Percentiles rank a stretch among this genome's conserved stretches.
Conservation (phyloP, 2,888 invertebrate species). For the Platypus cylindrus region DNA sequence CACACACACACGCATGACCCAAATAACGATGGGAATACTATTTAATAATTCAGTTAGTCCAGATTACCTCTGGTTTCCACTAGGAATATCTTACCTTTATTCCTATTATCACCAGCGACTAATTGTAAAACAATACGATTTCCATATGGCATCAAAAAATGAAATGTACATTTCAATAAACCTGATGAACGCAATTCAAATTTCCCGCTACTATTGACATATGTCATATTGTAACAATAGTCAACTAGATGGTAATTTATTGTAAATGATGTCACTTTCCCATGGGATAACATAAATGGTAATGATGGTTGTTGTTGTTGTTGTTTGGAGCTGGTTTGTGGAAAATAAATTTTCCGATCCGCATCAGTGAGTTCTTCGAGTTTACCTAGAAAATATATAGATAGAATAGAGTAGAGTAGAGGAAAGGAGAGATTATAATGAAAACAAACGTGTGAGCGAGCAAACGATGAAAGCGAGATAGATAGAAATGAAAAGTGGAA, state of each 20-base stretch:
- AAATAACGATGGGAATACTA: conserved; percentile 6
- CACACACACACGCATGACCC: conserved; percentile 17
- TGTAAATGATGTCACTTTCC: conserved; percentile 53
- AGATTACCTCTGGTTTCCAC: no score
- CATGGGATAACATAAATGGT: conserved; percentile 45
- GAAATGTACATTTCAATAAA: conserved; percentile 52
- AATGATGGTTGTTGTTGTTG: no score
- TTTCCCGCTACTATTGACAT: conserved; percentile 50
- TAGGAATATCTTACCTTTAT: conserved; percentile 22
- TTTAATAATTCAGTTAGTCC: background rate
- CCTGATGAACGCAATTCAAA: conserved; percentile 49
- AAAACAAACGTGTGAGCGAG: no score
- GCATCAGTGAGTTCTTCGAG: conserved; percentile 49
- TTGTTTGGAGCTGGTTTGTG: conserved; percentile 22
- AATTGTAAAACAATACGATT: conserved; percentile 52
- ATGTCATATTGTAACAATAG: conserved; percentile 57
- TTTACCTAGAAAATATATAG: conserved; percentile 38
- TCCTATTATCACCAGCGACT: conserved; percentile 39
- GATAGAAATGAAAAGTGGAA: no score
- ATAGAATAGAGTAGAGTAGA: conserved; percentile 1
- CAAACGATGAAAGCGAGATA: no score
- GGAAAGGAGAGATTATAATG: no score
- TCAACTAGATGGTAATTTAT: conserved; percentile 55
- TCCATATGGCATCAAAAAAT: conserved; percentile 57
- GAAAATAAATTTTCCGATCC: conserved; percentile 49